Conservation (phyloP, 2,113 vertebrate genomes). For the Myiagra hebetior region DNA sequence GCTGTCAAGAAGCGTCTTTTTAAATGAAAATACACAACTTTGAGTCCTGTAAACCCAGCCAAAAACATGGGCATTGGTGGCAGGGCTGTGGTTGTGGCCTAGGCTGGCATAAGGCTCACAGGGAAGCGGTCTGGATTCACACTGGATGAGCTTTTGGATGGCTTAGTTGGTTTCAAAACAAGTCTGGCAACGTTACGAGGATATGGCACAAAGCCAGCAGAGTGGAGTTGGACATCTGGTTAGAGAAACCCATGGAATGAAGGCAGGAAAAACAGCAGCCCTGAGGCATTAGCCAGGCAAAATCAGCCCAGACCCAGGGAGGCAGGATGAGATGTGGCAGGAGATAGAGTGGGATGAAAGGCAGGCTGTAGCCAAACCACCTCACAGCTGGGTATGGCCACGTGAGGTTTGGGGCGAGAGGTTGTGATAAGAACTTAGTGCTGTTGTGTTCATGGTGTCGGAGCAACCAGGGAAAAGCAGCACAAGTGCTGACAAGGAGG, state of each 20-base stretch:
- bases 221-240: conserved; percentile 24
- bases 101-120: background rate
- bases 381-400: background rate
- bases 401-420: background rate
- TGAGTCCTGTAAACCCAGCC: background rate
- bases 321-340: background rate
- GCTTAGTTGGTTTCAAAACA: background rate
- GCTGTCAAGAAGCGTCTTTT: background rate
- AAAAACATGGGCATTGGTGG: background rate
- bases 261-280: conserved; percentile 24
- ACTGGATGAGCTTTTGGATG: background rate
- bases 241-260: background rate
- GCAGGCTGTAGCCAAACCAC: background rate
- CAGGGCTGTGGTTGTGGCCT: background rate
- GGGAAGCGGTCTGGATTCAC: background rate
- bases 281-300: background rate
- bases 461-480: background rate
- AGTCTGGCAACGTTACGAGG: background rate
- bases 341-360: background rate
- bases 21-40: background rate
- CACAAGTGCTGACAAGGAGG: background rate
- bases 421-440: background rate
- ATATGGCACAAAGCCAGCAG: background rate
- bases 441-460: background rate
- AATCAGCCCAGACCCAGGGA: background rate